Percentiles rank a stretch among this genome's conserved stretches.
phyloP scores from a whole-genome alignment of 1,140 invertebrate species.

The Scylla paramamosain region DNA sequence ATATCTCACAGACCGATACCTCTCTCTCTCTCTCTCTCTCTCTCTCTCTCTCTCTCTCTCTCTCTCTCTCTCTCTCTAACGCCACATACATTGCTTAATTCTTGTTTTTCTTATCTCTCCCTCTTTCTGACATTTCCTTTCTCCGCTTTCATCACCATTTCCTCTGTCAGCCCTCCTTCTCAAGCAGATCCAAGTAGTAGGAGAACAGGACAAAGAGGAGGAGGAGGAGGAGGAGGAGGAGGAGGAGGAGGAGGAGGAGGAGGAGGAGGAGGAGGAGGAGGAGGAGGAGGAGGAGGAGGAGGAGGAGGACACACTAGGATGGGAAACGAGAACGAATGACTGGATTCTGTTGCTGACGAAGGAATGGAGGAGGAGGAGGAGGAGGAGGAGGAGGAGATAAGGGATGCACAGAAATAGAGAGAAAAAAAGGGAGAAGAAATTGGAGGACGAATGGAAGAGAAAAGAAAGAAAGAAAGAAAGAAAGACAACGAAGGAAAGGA shows the following conservation, averaged over 20 bases:
- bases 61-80: not conserved
- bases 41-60: not conserved
- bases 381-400: not conserved
- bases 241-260: too few species aligned
- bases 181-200: not conserved
- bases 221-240: too few species aligned
- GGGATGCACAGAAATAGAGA: not conserved
- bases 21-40: not conserved
- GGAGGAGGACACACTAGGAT: not conserved
- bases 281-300: constrained; percentile 4
- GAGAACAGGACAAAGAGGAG: not conserved
- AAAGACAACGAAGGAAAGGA: too few species aligned
- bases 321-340: not conserved
- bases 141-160: not conserved
- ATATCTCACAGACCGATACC: not conserved
- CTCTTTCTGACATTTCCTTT: not conserved
- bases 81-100: not conserved
- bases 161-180: not conserved
- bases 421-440: not conserved
- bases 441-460: too few species aligned
- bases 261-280: constrained; percentile 17
- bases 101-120: not conserved
- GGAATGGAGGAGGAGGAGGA: not conserved
- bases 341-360: constrained; percentile 12
- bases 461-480: too few species aligned